Evolutionary conservation across 37 sponge, comb jelly and placozoan genomes (phyloP).

Genomic region (Theonella swinhoei): DNA sequence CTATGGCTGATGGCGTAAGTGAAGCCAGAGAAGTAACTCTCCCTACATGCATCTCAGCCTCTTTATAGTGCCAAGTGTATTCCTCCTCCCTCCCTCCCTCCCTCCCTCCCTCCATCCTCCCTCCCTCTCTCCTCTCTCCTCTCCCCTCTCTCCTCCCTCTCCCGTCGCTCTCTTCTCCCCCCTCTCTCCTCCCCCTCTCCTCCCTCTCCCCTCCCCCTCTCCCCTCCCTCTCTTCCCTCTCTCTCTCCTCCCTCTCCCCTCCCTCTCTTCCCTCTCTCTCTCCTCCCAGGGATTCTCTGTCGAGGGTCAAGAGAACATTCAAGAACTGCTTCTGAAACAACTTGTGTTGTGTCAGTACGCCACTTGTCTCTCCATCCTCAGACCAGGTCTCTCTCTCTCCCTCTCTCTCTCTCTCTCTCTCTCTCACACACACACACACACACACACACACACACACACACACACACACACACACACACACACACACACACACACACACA

Average conservation of each 20-base stretch:
- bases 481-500: no score
- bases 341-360: constrained; percentile 94
- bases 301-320: constrained; percentile 94
- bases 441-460: constrained; percentile 9
- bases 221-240: neutral
- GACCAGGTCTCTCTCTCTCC: constrained; percentile 54
- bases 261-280: neutral
- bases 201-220: neutral
- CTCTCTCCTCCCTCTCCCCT: neutral
- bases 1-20: constrained; percentile 98
- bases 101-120: no score
- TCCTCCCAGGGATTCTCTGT: constrained; percentile 80
- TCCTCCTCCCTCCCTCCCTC: no score
- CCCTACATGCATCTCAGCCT: neutral
- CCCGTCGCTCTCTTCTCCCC: neutral
- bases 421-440: constrained; percentile 1
- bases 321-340: constrained; percentile 92
- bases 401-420: no score
- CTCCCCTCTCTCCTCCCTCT: no score
- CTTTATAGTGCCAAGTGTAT: no score
- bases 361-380: constrained; percentile 84
- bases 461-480: constrained; percentile 6
- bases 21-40: no score
- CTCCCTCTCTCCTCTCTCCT: no score
- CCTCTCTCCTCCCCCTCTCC: neutral